Evolutionary conservation across 2,113 vertebrate genomes (phyloP), one percentile per base, ranked within the genome.

Genomic region (Strix uralensis): DNA sequence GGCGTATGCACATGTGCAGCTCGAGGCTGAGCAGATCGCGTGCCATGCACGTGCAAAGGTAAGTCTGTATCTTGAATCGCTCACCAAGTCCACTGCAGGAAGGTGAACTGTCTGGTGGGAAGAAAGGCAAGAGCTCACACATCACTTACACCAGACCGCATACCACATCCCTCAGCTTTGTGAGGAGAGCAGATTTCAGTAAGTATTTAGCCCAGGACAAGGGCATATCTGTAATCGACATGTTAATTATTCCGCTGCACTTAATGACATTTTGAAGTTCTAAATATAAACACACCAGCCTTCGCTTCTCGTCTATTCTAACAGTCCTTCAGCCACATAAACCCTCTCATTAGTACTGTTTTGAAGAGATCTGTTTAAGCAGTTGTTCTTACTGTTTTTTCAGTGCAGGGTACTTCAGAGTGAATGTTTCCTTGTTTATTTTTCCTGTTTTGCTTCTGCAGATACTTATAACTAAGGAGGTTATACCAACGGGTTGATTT

Each of bases 401-500:
- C 96, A 65, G 96, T 85, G 66, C 88, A 90, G 65, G 93, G 72
- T 71, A 86, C 85, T 82, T 95, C 92, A 59, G 96, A 90, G 79
- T 87, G 95, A 17, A 15, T 21, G 67, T 96, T 96, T 70, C 25
- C 88, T 84, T 97, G 97, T 97, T 98, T 97, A 86, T 77, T 94
- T 78, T 96, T 98, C 96, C 86, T 96, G 88, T 77, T 97, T 92
- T 98, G 98, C 65, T 98, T 98, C 63, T 98, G 97, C 94, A 99
- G 97, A 96, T 98, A 98, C 95, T 98, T 97, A 20, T 98, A 98
- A 95, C 98, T 99, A 83, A 99, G 98, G 67, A 99, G 98, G 97
- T 99, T 99, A 97, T 99, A 99, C 99, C 99, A 99, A 81, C 98
- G 98, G 18, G 98, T 98, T 77, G 98, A 98, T 95, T 98, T 98